Evolutionary conservation across 1,140 invertebrate genomes (phyloP).

Genomic region (Lepidostoma basale): DNA sequence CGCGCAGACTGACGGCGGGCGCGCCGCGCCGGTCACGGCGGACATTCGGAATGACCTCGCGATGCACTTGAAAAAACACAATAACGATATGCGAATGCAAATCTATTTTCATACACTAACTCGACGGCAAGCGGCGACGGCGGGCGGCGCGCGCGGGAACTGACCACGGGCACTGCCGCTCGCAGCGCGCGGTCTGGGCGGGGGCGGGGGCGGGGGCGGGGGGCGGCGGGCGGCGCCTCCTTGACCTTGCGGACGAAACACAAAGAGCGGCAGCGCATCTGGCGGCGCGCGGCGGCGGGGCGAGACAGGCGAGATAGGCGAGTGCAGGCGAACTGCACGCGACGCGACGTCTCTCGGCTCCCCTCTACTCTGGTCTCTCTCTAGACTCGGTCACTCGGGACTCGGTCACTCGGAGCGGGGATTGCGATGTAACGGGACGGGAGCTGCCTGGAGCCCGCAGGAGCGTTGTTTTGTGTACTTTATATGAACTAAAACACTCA

Average conservation of each 20-base stretch:
- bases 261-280: conserved; percentile 18
- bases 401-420: background rate
- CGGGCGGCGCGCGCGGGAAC: conserved; percentile 1
- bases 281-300: background rate
- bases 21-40: background rate
- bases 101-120: conserved; percentile 12
- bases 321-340: background rate
- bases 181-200: background rate
- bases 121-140: background rate
- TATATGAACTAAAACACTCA: too few species aligned
- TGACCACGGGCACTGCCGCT: conserved; percentile 29
- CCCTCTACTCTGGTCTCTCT: background rate
- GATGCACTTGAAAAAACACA: conserved; percentile 33
- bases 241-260: conserved; percentile 34
- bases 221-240: conserved; percentile 28
- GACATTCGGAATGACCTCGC: conserved; percentile 25
- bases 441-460: too few species aligned
- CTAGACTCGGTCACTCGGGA: background rate
- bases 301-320: background rate
- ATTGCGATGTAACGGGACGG: too few species aligned
- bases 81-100: conserved; percentile 22
- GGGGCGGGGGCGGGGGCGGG: background rate
- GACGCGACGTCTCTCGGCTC: background rate
- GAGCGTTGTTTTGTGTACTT: too few species aligned
- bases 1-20: background rate